phyloP scores from a whole-genome alignment of 2,113 vertebrate species.

The Scopus umbretta region DNA sequence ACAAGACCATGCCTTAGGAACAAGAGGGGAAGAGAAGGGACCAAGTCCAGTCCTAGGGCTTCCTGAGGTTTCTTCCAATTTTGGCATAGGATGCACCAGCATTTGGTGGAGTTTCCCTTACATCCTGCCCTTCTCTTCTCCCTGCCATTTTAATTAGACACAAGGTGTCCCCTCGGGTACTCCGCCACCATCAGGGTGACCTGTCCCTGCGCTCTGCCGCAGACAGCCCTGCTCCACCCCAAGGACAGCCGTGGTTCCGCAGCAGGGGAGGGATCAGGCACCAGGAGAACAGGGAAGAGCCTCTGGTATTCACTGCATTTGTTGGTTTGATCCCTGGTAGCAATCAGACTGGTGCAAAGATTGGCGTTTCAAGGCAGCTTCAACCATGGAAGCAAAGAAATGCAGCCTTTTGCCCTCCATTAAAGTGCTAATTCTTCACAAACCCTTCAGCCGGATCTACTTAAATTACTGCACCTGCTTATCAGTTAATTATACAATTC shows the following conservation, averaged over 20 bases:
- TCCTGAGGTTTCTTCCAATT: not conserved
- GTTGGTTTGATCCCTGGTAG: fast-evolving
- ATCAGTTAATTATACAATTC: not conserved
- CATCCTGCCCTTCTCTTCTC: not conserved
- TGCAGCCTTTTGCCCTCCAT: not conserved
- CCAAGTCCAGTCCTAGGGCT: not conserved
- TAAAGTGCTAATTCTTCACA: not conserved
- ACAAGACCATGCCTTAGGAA: not conserved
- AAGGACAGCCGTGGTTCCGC: fast-evolving
- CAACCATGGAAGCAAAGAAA: not conserved
- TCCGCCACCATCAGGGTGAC: not conserved
- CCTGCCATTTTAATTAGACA: no score
- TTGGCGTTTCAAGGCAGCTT: not conserved
- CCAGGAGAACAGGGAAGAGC: not conserved
- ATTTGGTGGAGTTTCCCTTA: no score
- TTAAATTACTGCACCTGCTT: not conserved
- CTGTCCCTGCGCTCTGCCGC: fast-evolving
- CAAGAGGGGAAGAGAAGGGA: not conserved
- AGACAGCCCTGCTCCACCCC: not conserved
- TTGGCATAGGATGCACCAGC: not conserved
- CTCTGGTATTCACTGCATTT: not conserved
- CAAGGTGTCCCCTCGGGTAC: no score
- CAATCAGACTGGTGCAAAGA: fast-evolving
- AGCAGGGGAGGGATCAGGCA: no score
- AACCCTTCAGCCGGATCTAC: not conserved